Base-by-base conservation (phyloP, 2,113 vertebrate genomes). In the Phalacrocorax aristotelis region DNA sequence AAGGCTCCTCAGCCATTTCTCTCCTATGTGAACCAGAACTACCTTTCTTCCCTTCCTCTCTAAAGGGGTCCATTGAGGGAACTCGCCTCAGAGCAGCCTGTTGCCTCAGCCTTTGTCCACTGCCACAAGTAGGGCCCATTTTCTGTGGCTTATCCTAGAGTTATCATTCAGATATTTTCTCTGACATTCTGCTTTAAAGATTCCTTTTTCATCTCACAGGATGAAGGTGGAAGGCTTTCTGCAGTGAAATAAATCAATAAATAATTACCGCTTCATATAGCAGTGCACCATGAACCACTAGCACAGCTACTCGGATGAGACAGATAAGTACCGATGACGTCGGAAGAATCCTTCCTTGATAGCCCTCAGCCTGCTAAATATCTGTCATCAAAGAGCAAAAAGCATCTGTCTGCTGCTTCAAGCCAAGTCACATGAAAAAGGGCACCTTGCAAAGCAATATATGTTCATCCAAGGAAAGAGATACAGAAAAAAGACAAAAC, bases 201-300 rank as follows among this genome's bases (percentile, higher is more conserved):
- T 66, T 91, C n/a, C 20, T 82, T 93, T 91, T 91, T 82, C 48
- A 46, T 82, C 65, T 82, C 65, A 26, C 38, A 85, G 61, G 83
- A 61, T 0, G 1, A 92, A 93, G 10, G 22, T 58, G 29, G 54
- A 95, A 91, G 54, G 48, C n/a, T 89, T 81, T 89, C 89, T 79
- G 65, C 48, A 66, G 46, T 60, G 69, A 89, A 93, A 82, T 75
- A 89, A 95, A 97, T 96, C 91, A 93, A 94, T 95, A 96, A 94
- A 95, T 95, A 95, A 96, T 96, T 96, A 89, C 83, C 0, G 0
- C 77, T 92, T 93, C 74, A 68, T 75, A 68, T 38, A 94, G 32
- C 76, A 34, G 64, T 34, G 55, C 36, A 80, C 69, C 64, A 87
- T 8, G 38, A 94, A 52, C 83, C 60, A 71, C 82, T 64, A 64